Percentiles rank a stretch among this genome's conserved stretches.
Conservation (phyloP, 2,888 invertebrate species). For the Tupiocoris notatus region DNA sequence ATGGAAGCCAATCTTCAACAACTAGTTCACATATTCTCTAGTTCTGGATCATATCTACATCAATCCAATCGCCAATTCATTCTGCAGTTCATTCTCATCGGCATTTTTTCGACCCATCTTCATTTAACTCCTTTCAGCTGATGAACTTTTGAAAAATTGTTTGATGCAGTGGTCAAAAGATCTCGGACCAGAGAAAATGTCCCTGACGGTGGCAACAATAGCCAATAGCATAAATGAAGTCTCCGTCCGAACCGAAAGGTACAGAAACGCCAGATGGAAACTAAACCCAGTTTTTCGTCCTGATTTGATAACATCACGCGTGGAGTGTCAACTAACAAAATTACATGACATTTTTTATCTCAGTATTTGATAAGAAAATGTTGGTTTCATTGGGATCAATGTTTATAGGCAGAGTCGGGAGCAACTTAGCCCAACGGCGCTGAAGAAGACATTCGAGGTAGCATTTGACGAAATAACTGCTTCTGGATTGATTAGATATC, state of each 20-base stretch:
- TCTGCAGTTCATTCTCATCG: too few species aligned
- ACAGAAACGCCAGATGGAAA: not conserved
- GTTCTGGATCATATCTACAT: too few species aligned
- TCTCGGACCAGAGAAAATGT: constrained; percentile 70
- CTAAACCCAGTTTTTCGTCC: not conserved
- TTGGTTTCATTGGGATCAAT: not conserved
- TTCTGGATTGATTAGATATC: too few species aligned
- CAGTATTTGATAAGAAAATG: not conserved
- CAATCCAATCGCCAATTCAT: too few species aligned
- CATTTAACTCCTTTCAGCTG: not conserved
- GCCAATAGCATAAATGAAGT: constrained; percentile 8
- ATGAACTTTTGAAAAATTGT: constrained; percentile 33
- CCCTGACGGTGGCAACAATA: constrained; percentile 36
- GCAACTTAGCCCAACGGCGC: constrained; percentile 7
- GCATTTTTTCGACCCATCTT: too few species aligned
- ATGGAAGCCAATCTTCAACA: too few species aligned
- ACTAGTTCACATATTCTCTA: too few species aligned
- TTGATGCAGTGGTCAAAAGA: constrained; percentile 63
- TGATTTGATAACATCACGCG: not conserved
- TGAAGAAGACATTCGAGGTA: not conserved
- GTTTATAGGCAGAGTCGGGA: constrained; percentile 23
- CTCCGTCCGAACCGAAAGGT: not conserved
- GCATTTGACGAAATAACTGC: too few species aligned
- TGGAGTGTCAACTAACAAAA: not conserved
- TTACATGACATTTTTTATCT: not conserved